A percentile compares a stretch with the other conserved stretches of the same genome.
These are phyloP conservation scores for Acanthochromis polyacanthus DNA, from an alignment of 2,113 vertebrate genomes.

Conservation along the genomic window DNA sequence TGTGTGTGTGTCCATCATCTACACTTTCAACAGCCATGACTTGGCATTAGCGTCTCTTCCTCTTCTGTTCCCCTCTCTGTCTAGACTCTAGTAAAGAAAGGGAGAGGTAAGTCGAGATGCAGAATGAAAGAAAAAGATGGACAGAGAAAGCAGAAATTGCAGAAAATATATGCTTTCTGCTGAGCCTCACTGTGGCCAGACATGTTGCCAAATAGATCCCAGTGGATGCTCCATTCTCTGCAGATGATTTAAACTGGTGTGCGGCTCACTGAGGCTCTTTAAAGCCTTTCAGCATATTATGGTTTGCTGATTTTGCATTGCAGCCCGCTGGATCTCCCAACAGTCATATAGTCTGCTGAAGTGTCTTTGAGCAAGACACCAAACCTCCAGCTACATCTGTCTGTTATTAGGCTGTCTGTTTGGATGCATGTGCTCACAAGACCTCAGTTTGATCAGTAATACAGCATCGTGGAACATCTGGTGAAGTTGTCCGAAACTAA, in stretches of 20 bases:
- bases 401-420: not conserved
- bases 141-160: conserved; percentile 33
- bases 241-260: conserved; percentile 73
- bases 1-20: conserved; percentile 48
- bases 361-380: conserved; percentile 22
- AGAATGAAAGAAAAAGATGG: conserved; percentile 46
- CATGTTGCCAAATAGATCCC: conserved; percentile 63
- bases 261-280: conserved; percentile 49
- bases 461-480: no score
- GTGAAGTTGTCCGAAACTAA: no score
- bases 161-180: conserved; percentile 50
- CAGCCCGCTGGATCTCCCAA: not conserved
- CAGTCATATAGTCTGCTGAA: conserved; percentile 1
- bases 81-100: conserved; percentile 58
- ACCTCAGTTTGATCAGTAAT: no score
- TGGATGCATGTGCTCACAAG: not conserved
- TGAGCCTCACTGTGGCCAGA: conserved; percentile 44
- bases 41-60: conserved; percentile 46
- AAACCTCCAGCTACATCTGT: conserved; percentile 5
- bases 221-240: conserved; percentile 53
- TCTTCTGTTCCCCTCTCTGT: conserved; percentile 56
- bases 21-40: conserved; percentile 59
- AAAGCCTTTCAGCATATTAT: conserved; percentile 45
- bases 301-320: conserved; percentile 52
- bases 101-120: conserved; percentile 51